Evolutionary conservation across 2,888 invertebrate genomes (phyloP), one percentile per base, ranked within the genome.

Genomic region (Cheilosia vernalis): DNA sequence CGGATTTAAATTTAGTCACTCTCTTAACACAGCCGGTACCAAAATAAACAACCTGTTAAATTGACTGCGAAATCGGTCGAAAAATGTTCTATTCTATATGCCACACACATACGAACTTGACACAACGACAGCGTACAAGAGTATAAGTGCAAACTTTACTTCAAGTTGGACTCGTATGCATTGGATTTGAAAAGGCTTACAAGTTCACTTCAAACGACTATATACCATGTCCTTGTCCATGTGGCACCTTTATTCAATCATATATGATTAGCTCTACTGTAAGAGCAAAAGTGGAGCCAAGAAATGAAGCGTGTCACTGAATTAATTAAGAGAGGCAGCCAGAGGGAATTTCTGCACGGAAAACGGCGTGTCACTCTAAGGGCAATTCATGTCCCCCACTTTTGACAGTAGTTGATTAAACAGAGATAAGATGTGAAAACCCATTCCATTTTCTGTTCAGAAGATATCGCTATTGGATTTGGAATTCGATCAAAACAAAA

Each of bases 291-390:
- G n/a, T 13, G 19, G n/a, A 33, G 13, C 15, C 21, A 47, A 21
- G 21, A 56, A 13, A 51, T 9, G 10, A 72, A 24, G 24, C 69
- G 81, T 81, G 81, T 51, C 24, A 63, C 51, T 69, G 81, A 76
- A 70, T 81, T 64, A 81, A 76, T 70, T 81, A 42, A 69, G 24
- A 1, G 42, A 61, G 19, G 56, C 30, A 21, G 55, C 30, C 17
- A 15, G 10, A 27, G 21, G 30, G 47, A 21, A 33, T 24, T 33
- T 33, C 47, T 47, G 40, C 69, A 63, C 17, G 13, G 19, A 67
- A 73, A 47, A 27, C 61, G 13, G 13, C 13, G 13, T 37, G 13
- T 37, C 61, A 24, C 21, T 21, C 51, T 44, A 47, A 19, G 51
- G 51, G 40, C 40, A 66, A 58, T 63, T 78, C 61, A 49, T 55